Conservation (phyloP, 2,113 vertebrate species). For the Elgaria multicarinata region DNA sequence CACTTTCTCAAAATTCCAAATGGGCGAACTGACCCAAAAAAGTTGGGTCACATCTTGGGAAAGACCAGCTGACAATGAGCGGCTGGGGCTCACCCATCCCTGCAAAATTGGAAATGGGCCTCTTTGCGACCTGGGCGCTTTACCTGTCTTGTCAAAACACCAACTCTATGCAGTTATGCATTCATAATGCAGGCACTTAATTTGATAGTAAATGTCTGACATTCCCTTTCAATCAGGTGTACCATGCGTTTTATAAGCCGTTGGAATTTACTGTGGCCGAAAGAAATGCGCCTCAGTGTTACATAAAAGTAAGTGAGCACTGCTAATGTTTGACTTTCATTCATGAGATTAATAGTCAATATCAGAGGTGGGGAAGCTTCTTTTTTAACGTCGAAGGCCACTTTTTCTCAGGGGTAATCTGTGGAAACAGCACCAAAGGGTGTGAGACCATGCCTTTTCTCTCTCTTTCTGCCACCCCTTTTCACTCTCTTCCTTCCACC, state of each 20-base stretch:
- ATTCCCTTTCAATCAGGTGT: conserved; percentile 80
- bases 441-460: not conserved
- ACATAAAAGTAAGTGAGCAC: conserved; percentile 86
- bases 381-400: not conserved
- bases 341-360: not conserved
- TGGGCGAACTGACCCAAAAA: no score
- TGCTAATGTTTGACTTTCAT: conserved; percentile 3
- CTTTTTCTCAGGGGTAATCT: not conserved
- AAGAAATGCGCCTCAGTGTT: conserved; percentile 89
- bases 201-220: not conserved
- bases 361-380: not conserved
- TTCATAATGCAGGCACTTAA: not conserved
- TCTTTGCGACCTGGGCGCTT: not conserved
- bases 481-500: no score
- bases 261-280: conserved; percentile 91
- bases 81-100: no score
- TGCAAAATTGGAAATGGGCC: no score
- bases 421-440: not conserved
- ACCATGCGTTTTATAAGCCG: conserved; percentile 94
- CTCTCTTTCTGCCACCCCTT: no score
- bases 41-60: no score
- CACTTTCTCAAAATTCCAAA: no score
- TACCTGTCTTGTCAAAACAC: not conserved
- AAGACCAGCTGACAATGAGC: no score
- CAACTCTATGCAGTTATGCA: not conserved